Percentiles rank a stretch among this genome's conserved stretches.
Conservation (phyloP, 2,888 invertebrate genomes). For the Formica aserva region DNA sequence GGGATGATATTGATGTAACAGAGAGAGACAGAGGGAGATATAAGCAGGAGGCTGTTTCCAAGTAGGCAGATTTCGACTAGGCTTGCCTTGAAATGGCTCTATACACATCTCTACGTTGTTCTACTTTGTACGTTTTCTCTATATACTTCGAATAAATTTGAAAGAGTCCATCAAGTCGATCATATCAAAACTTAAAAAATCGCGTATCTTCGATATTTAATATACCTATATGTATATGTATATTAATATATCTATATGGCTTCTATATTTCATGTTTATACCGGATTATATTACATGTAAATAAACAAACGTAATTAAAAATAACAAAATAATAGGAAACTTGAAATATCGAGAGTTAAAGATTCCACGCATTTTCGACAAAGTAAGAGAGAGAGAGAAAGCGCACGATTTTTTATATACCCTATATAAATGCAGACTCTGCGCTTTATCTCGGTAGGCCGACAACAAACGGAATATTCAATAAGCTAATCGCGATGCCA, state of each 20-base stretch:
- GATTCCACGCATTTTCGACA: constrained; percentile 17
- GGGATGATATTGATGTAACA: background rate
- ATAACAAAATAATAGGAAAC: constrained; percentile 13
- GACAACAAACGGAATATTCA: constrained; percentile 50
- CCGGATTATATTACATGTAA: background rate
- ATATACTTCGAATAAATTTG: background rate
- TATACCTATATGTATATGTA: background rate
- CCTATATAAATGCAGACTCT: constrained; percentile 37
- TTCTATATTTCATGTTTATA: background rate
- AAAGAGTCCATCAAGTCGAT: background rate
- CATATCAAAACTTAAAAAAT: background rate
- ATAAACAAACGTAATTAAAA: background rate
- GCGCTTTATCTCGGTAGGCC: constrained; percentile 37
- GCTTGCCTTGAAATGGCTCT: constrained; percentile 56
- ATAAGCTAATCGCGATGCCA: constrained; percentile 50
- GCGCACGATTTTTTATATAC: constrained; percentile 19
- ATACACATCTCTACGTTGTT: constrained; percentile 15
- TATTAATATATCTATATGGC: no score
- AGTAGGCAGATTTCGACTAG: constrained; percentile 65
- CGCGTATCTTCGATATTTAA: background rate
- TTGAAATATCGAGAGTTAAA: constrained; percentile 10
- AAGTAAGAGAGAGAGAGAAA: no score
- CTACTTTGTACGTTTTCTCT: background rate
- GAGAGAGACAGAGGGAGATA: background rate
- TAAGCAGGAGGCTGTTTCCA: constrained; percentile 63